Base-by-base conservation (phyloP, 2,797 vertebrate genomes). In the Fistularia commersonii region DNA sequence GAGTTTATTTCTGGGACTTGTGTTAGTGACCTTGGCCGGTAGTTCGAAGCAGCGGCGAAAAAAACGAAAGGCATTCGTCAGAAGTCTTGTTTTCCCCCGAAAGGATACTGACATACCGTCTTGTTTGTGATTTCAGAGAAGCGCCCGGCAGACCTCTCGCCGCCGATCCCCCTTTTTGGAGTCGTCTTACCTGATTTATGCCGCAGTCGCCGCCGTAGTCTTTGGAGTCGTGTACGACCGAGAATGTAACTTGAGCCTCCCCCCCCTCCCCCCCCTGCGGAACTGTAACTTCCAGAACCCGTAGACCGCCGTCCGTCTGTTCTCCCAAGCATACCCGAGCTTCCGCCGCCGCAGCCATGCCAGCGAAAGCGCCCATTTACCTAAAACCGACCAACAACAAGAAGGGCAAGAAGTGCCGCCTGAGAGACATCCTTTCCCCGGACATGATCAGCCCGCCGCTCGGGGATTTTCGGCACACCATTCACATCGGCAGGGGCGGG, bases 371-470 rank as follows among this genome's bases (percentile, higher is more conserved):
- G 6, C 97, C 97, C 6, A 99, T 99, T 66, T 99, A 99, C 76
- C 89, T 99, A 72, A 99, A 99, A 85, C 93, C 95, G 11, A 92
- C 77, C 84, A 95, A 92, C 64, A 93, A 70, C 66, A 98, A 98
- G 79, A 98, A 94, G 75, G 97, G 97, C 15, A 99, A 97, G 76
- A 99, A 98, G 82, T 95, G 93, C 75, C 95, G 95, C 64, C 85
- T 99, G 64, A 92, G 97, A 69, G 97, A 99, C 75, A 95, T 99
- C 50, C 81, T 99, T 79, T 98, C 96, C 61, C 95, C 97, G 0
- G 97, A 99, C 74, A 97, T 99, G 95, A 99, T 99, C 64, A 99
- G 97, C 54, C 97, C 97, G 3, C 97, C 97, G 0, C 91, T 99
- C 0, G 97, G 96, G 43, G 97, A 99, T 86, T 99, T 99, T 69